Base-by-base conservation (phyloP, 2,113 vertebrate genomes). In the Neomonachus schauinslandi region DNA sequence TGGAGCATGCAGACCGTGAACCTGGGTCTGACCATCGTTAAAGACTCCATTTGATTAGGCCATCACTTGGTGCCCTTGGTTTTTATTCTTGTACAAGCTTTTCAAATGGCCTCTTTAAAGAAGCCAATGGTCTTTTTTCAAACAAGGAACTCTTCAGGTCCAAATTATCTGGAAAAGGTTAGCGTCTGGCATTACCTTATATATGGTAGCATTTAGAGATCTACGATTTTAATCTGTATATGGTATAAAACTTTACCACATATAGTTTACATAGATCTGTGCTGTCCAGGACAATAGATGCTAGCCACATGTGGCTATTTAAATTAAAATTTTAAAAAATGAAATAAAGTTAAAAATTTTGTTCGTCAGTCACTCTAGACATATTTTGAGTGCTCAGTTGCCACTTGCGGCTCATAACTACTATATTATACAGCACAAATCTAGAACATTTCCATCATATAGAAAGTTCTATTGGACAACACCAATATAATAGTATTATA, bases 11-110 rank as follows among this genome's bases (percentile, higher is more conserved):
- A 72, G 53, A 80, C 22, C 26, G 63, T 21, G 49, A 88, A 31
- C 57, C 49, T 39, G 59, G 39, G 71, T 7, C 71, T 63, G 36
- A 24, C 39, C 7, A 1, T 21, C 63, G 71, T 92, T 87, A 72
- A 80, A 42, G 31, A 87, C 0, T 77, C 67, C 33, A 7, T 79
- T 26, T 57, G 65, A 81, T 91, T 67, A 87, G 13, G 2, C 9
- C 51, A 10, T 53, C 46, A 33, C 2, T n/a, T 21, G 3, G 39
- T n/a, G 46, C 83, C 24, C 22, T 61, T 86, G 90, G 55, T n/a
- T 94, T 94, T 61, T 69, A 69, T 95, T 94, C 95, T 28, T 74
- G 42, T 39, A 8, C 28, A 74, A 15, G 53, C 69, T 95, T 80
- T 90, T 89, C 53, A 74, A 79, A 46, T 85, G 57, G 13, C 11